A percentile compares a stretch with the other conserved stretches of the same genome.
Conservation (phyloP, 2,797 vertebrate genomes). For the Lutjanus campechanus region DNA sequence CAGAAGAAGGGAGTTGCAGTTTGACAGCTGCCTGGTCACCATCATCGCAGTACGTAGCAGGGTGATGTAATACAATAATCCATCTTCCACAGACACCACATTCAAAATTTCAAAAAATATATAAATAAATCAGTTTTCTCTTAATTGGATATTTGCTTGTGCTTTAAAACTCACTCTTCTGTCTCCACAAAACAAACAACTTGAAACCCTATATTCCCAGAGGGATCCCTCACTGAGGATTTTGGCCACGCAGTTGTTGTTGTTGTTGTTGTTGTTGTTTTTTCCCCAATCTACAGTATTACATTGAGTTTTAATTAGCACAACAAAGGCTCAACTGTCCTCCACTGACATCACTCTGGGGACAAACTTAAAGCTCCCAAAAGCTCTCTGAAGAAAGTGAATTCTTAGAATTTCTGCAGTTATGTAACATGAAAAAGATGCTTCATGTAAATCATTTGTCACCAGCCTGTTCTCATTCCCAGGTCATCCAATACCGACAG, state of each 20-base stretch:
- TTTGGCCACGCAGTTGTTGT: conserved; percentile 26
- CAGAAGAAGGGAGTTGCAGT: neutral
- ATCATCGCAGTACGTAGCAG: neutral
- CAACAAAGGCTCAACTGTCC: conserved; percentile 51
- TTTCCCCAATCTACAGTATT: neutral
- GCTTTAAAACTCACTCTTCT: conserved; percentile 1
- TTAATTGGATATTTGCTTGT: conserved; percentile 11
- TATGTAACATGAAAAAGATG: neutral
- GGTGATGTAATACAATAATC: neutral
- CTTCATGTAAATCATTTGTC: neutral
- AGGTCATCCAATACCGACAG: too few species aligned
- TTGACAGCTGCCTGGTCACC: neutral
- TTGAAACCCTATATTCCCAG: conserved; percentile 8
- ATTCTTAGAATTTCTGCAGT: conserved; percentile 7
- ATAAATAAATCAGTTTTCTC: neutral
- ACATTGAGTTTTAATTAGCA: conserved; percentile 39
- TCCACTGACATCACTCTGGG: conserved; percentile 38
- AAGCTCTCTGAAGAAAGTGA: neutral
- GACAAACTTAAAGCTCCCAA: conserved; percentile 1
- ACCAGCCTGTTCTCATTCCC: too few species aligned
- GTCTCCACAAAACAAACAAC: conserved; percentile 25
- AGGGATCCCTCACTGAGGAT: conserved; percentile 1
- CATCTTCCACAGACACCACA: neutral
- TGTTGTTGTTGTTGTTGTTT: neutral
- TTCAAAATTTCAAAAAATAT: neutral